Base-by-base conservation (phyloP, 2,888 invertebrate genomes). In the Agrotis segetum region DNA sequence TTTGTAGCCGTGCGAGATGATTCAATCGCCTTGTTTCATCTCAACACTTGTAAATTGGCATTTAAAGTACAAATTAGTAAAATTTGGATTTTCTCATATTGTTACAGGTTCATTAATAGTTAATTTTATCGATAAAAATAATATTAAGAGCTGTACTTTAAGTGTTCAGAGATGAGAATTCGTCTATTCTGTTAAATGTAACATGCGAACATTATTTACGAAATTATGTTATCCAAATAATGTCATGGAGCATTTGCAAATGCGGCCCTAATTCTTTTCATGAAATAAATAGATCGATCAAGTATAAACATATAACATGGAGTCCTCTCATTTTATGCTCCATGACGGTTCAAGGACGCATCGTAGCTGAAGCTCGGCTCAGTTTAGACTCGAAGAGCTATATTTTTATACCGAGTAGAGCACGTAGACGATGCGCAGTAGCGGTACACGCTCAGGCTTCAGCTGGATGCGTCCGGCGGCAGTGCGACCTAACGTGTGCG, bases 51-150 rank as follows among this genome's bases (percentile, higher is more conserved):
- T 94, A 92, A 92, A 95, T 95, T 95, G 95, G 95, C 96, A 96
- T 95, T 96, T 96, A 96, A 96, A 96, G 96, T 96, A 96, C 96
- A 96, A 96, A 96, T 94, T 95, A 95, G 96, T 96, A 95, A 95
- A 96, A 94, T 95, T 95, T 94, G 92, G 94, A 96, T 95, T 95
- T 95, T 95, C 91, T 96, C 92, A 92, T 95, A 95, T 96, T 96
- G 96, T 96, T 96, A 95, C 96, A 96, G 96, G 96, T 96, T 96
- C 95, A 95, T 95, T 95, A 95, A 96, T 94, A 92, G 92, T 92
- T 95, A 95, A 96, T 91, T 93, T 92, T 92, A 92, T 92, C 88
- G 89, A 92, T 94, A 94, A 91, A 93, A 87, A 91, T 95, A 95
- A 94, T 94, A 90, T 94, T 95, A 95, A 96, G 95, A 95, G 94